Conservation (phyloP, 2,113 vertebrate species). For the Syngnathoides biaculeatus region DNA sequence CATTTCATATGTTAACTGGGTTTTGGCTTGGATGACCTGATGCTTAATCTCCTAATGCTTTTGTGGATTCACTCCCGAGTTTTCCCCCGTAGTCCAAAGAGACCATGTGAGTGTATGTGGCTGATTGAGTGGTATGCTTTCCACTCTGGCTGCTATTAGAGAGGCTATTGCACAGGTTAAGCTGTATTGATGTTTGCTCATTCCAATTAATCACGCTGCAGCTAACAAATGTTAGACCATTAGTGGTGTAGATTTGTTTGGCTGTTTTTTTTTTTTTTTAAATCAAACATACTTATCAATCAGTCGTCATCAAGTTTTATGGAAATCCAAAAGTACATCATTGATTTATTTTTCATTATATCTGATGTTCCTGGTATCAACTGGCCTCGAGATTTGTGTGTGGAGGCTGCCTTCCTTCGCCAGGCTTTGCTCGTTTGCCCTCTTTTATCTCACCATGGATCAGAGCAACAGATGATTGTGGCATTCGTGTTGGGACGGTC, state of each 20-base stretch:
- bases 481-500: conserved; percentile 51
- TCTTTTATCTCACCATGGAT: conserved; percentile 57
- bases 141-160: background rate
- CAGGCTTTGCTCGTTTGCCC: conserved; percentile 20
- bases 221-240: too few species aligned
- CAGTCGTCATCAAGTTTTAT: too few species aligned
- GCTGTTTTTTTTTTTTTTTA: too few species aligned
- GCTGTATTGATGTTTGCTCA: background rate
- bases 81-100: background rate
- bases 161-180: background rate
- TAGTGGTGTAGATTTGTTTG: too few species aligned
- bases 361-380: background rate
- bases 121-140: background rate
- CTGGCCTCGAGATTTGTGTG: conserved; percentile 28
- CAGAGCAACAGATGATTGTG: conserved; percentile 60
- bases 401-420: conserved; percentile 17
- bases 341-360: too few species aligned
- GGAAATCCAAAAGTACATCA: too few species aligned
- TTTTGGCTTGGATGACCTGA: background rate
- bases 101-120: background rate
- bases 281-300: too few species aligned
- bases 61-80: background rate
- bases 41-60: background rate
- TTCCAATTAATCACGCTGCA: too few species aligned
- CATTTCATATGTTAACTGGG: background rate